Evolutionary conservation across 2,888 invertebrate genomes (phyloP), one percentile per base, ranked within the genome.

Genomic region (Trachelus tabidus): DNA sequence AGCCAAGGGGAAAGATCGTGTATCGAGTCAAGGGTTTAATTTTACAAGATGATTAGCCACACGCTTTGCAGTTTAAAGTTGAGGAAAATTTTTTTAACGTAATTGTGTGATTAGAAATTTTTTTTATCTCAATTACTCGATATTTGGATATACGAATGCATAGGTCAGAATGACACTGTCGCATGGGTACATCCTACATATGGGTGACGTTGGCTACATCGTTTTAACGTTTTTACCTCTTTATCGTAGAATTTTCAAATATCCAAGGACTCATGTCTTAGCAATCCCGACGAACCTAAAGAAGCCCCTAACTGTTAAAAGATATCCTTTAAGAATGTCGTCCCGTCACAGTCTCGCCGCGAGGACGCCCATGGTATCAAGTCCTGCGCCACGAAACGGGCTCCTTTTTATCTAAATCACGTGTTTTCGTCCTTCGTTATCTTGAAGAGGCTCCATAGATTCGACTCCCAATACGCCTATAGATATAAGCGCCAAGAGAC

Each of bases 341-440:
- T 69, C 56, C 77, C 79, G 81, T 30, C 73, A 73, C 82, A 23
- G 87, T 84, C 89, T 83, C 86, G 87, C 81, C 89, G 84, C 75
- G 79, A 56, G 85, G 85, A 84, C 85, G 87, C 85, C 85, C 85
- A 83, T 81, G 83, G 78, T 79, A 79, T 77, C 81, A 33, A 71
- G 71, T 71, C 71, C 33, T 11, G 71, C 71, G 71, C 71, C 31
- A 71, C 71, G 81, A 82, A 56, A 82, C 79, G 83, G 82, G 75
- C 56, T 79, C 75, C 74, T 79, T 85, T 85, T 87, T 89, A 90
- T 90, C 90, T 90, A 89, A 89, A 90, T 89, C 83, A 90, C 89
- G 88, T 90, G 89, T 89, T 89, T 85, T 88, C 87, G 87, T 86
- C 83, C 85, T 84, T 73, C 74, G 82, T 89, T 89, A 89, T 89